Percentiles rank a stretch among this genome's conserved stretches.
Conservation (phyloP, 2,113 vertebrate species). For the Coregonus clupeaformis region DNA sequence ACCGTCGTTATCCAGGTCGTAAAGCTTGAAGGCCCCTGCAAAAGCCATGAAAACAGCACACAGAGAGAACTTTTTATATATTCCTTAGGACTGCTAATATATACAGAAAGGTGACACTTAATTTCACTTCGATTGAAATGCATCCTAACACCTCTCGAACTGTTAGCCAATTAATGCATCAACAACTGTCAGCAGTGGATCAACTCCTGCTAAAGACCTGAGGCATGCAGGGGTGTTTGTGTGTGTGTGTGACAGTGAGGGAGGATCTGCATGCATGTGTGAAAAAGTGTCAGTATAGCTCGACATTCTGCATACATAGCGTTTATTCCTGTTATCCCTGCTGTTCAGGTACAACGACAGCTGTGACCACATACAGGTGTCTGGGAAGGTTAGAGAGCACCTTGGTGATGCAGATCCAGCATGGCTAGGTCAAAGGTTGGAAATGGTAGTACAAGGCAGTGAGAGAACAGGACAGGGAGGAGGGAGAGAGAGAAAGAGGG, state of each 20-base stretch:
- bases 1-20: slow-evolving; percentile 95
- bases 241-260: background rate
- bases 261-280: background rate
- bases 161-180: background rate
- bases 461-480: background rate
- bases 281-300: background rate
- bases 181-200: slow-evolving; percentile 1
- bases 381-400: background rate
- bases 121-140: background rate
- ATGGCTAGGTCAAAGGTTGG: background rate
- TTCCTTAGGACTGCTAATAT: background rate
- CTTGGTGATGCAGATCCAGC: background rate
- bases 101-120: background rate
- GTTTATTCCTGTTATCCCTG: background rate
- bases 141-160: background rate
- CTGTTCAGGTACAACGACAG: background rate
- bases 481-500: too few species aligned
- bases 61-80: too few species aligned
- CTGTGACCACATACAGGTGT: too few species aligned
- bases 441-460: background rate
- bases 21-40: slow-evolving; percentile 97
- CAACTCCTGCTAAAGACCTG: background rate
- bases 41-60: background rate
- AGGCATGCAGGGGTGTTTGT: background rate
- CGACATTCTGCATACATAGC: background rate